Conservation (phyloP, 2,797 vertebrate species). For the Mus caroli region DNA sequence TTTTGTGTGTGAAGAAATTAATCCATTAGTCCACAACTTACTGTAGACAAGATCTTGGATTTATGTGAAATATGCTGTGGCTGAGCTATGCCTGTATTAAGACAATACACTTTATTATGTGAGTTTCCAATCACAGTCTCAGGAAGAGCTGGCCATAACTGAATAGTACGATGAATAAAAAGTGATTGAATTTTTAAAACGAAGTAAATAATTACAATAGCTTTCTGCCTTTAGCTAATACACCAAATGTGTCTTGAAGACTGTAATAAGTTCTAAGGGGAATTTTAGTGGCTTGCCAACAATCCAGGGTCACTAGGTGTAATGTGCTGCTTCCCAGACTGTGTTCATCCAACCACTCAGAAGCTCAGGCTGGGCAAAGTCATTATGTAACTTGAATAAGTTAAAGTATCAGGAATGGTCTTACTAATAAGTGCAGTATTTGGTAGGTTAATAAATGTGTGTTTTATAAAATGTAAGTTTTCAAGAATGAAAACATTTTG, state of each 20-base stretch:
- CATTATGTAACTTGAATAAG: constrained; percentile 19
- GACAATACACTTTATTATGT: background rate
- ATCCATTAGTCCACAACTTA: background rate
- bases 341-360: background rate
- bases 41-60: background rate
- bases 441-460: background rate
- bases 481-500: background rate
- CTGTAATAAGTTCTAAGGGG: constrained; percentile 11
- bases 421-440: background rate
- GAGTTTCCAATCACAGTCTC: background rate
- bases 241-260: background rate
- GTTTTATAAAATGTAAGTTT: background rate
- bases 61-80: constrained; percentile 3
- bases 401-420: constrained; percentile 22
- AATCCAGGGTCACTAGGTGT: constrained; percentile 96
- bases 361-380: constrained; percentile 24
- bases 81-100: background rate
- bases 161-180: background rate
- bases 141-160: background rate
- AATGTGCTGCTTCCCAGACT: constrained; percentile 88
- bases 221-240: background rate
- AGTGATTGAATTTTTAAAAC: background rate
- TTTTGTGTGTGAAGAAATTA: background rate
- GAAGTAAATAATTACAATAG: background rate
- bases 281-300: constrained; percentile 6